A percentile compares a stretch with the other conserved stretches of the same genome.
phyloP scores from a whole-genome alignment of 1,140 invertebrate species.

The Drosophila virilis region DNA sequence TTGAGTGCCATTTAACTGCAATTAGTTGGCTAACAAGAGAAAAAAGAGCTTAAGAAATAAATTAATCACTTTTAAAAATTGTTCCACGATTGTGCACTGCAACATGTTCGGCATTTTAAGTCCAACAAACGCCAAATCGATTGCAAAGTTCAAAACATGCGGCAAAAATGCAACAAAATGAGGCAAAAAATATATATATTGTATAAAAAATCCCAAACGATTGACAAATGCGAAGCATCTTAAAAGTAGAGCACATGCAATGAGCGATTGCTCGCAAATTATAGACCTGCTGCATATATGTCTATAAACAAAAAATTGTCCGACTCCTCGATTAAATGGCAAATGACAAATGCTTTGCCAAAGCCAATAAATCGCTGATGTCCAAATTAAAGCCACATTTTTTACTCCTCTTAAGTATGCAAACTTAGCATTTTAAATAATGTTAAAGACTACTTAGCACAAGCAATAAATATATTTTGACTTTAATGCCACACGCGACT shows the following conservation, averaged over 20 bases:
- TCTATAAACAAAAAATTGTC: constrained; percentile 26
- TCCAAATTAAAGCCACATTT: constrained; percentile 31
- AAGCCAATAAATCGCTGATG: constrained; percentile 49
- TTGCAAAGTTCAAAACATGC: constrained; percentile 43
- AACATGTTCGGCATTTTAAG: constrained; percentile 70
- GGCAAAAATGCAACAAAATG: constrained; percentile 39
- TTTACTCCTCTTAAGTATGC: constrained; percentile 31
- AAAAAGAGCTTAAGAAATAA: constrained; percentile 30
- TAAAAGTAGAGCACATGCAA: constrained; percentile 64
- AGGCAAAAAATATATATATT: constrained; percentile 2
- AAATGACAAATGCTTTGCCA: constrained; percentile 56
- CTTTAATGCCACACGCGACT: too few relatives aligned
- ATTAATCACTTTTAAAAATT: constrained; percentile 63
- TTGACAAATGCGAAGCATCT: constrained; percentile 75
- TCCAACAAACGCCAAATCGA: constrained; percentile 22
- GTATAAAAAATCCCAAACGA: constrained; percentile 33
- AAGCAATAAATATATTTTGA: not conserved
- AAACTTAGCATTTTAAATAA: constrained; percentile 11
- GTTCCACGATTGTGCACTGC: constrained; percentile 55
- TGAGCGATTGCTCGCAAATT: constrained; percentile 43
- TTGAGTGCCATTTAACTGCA: constrained; percentile 34
- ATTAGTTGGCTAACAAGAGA: constrained; percentile 44
- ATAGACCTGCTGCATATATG: constrained; percentile 23
- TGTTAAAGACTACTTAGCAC: not conserved
- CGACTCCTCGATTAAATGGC: constrained; percentile 53